phyloP scores from a whole-genome alignment of 2,113 vertebrate species.

The Corydoras maculifer region DNA sequence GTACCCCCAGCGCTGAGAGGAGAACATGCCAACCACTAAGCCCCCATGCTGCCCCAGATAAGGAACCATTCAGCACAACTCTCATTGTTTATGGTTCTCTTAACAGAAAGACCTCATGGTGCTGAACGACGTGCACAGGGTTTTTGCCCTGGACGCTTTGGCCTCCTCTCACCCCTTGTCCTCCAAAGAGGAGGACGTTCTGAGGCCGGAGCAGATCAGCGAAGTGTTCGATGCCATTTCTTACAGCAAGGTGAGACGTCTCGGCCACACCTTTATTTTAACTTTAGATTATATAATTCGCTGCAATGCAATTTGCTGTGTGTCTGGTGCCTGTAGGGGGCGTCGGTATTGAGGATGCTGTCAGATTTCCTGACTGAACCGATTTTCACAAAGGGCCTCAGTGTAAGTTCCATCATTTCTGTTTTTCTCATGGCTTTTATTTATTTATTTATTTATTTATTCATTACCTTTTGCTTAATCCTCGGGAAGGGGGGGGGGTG shows the following conservation, averaged over 20 bases:
- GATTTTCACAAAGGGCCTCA: slow-evolving; percentile 72
- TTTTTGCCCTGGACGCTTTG: slow-evolving; percentile 81
- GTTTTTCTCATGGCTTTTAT: no score
- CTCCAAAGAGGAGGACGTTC: slow-evolving; percentile 71
- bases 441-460: no score
- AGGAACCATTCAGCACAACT: neutral
- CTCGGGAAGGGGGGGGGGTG: no score
- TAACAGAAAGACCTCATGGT: slow-evolving; percentile 84
- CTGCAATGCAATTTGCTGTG: neutral
- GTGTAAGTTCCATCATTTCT: slow-evolving; percentile 61
- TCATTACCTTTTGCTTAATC: no score
- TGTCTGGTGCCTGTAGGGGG: slow-evolving; percentile 67
- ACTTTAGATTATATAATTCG: neutral
- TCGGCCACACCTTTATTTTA: slow-evolving; percentile 5
- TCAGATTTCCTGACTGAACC: slow-evolving; percentile 78
- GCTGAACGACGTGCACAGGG: slow-evolving; percentile 68
- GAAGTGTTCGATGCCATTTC: slow-evolving; percentile 85
- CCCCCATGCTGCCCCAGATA: no score
- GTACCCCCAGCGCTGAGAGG: no score
- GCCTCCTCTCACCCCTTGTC: slow-evolving; percentile 82
- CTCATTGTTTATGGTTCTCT: neutral
- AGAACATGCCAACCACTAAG: no score
- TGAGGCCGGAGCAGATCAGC: slow-evolving; percentile 80
- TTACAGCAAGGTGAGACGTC: slow-evolving; percentile 84
- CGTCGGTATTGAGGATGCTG: slow-evolving; percentile 87